Conservation (phyloP, 2,113 vertebrate species). For the Tachysurus vachellii region DNA sequence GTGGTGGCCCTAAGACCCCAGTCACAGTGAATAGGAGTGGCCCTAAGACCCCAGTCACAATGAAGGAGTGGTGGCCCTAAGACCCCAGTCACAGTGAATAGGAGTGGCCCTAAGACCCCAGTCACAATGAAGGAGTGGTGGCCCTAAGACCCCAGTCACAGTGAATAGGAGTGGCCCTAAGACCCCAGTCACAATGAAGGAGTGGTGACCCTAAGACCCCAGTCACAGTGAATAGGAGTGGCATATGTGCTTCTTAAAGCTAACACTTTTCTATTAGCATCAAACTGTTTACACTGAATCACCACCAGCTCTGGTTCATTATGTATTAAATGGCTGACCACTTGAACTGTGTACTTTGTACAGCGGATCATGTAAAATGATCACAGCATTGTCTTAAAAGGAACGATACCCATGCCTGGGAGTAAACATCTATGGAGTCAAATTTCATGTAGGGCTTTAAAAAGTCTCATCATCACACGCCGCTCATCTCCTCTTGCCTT, state of each 20-base stretch:
- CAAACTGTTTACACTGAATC: background rate
- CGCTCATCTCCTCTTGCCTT: background rate
- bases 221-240: background rate
- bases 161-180: background rate
- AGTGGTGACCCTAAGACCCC: background rate
- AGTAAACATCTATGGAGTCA: constrained; percentile 11
- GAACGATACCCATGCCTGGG: background rate
- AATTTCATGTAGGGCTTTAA: constrained; percentile 26
- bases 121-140: background rate
- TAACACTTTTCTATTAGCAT: background rate
- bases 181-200: background rate
- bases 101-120: background rate
- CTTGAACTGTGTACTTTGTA: background rate
- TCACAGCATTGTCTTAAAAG: background rate
- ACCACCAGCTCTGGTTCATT: background rate
- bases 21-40: background rate
- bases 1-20: background rate
- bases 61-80: background rate
- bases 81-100: background rate
- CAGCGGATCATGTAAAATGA: background rate
- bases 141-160: background rate
- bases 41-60: background rate
- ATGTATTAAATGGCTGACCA: background rate
- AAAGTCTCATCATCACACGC: background rate
- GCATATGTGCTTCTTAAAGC: background rate